Percentiles rank a stretch among this genome's conserved stretches.
Conservation (phyloP, 2,113 vertebrate genomes). For the Menidia beryllina region DNA sequence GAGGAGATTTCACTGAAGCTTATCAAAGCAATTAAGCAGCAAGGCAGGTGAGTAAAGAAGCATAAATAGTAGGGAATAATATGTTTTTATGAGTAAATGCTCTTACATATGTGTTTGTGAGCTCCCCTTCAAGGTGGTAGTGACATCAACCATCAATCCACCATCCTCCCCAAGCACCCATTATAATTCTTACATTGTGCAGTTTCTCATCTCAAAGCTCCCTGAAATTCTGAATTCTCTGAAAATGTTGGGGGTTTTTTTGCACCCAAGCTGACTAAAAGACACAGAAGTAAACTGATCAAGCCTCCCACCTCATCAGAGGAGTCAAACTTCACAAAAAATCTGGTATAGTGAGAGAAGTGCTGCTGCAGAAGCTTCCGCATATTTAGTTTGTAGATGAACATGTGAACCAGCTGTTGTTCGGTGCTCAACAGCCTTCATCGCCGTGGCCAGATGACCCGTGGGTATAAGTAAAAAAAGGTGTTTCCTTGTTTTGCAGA, state of each 20-base stretch:
- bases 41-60: constrained; percentile 13
- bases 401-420: not conserved
- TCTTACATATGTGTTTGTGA: constrained; percentile 1
- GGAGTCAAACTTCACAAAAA: not conserved
- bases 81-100: too few relatives aligned
- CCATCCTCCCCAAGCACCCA: not conserved
- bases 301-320: not conserved
- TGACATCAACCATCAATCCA: constrained; percentile 28
- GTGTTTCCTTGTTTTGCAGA: too few relatives aligned
- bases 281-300: not conserved
- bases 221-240: not conserved
- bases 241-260: not conserved
- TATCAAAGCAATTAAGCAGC: constrained; percentile 53
- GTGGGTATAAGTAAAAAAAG: too few relatives aligned
- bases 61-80: constrained; percentile 43
- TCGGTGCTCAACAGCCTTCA: not conserved
- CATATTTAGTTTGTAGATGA: not conserved
- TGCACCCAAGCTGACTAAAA: constrained; percentile 2
- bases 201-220: not conserved
- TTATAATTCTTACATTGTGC: not conserved
- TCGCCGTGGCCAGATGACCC: too few relatives aligned
- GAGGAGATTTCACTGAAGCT: constrained; percentile 31
- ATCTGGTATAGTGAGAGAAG: not conserved
- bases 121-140: constrained; percentile 45
- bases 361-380: not conserved